Conservation (phyloP, 2,797 vertebrate species). For the Diplodus puntazzo region DNA sequence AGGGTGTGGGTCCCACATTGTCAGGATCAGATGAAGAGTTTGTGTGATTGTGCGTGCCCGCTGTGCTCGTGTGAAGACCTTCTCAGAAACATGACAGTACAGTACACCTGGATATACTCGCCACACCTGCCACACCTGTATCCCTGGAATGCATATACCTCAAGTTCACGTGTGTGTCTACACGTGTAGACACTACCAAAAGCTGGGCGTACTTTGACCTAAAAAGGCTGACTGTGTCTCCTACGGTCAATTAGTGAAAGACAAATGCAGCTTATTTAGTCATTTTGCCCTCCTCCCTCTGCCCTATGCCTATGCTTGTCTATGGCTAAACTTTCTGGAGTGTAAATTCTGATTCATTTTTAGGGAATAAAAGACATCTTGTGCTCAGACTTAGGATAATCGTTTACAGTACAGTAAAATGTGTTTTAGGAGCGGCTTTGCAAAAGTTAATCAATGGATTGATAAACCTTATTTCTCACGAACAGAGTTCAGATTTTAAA, state of each 20-base stretch:
- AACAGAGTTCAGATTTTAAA: no score
- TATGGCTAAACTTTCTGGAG: not conserved
- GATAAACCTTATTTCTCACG: no score
- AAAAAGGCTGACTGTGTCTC: not conserved
- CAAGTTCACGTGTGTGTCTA: conserved; percentile 50
- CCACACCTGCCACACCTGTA: conserved; percentile 81
- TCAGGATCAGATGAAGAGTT: conserved; percentile 60
- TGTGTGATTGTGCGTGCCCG: conserved; percentile 48
- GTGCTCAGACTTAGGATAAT: not conserved
- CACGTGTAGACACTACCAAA: conserved; percentile 45
- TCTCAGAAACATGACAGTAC: conserved; percentile 63
- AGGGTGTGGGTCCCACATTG: conserved; percentile 74
- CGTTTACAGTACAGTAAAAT: not conserved
- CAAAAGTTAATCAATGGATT: not conserved
- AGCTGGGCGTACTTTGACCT: conserved; percentile 4
- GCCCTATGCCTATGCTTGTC: not conserved
- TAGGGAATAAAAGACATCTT: not conserved
- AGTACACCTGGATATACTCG: conserved; percentile 70
- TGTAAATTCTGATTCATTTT: not conserved
- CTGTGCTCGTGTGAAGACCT: conserved; percentile 49
- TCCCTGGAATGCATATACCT: conserved; percentile 70
- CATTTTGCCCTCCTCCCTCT: not conserved
- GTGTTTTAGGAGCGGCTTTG: not conserved
- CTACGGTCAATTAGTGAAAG: not conserved
- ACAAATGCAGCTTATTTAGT: not conserved